Evolutionary conservation across 2,113 vertebrate species (phyloP).

Genomic region (Odontophorus gujanensis): DNA sequence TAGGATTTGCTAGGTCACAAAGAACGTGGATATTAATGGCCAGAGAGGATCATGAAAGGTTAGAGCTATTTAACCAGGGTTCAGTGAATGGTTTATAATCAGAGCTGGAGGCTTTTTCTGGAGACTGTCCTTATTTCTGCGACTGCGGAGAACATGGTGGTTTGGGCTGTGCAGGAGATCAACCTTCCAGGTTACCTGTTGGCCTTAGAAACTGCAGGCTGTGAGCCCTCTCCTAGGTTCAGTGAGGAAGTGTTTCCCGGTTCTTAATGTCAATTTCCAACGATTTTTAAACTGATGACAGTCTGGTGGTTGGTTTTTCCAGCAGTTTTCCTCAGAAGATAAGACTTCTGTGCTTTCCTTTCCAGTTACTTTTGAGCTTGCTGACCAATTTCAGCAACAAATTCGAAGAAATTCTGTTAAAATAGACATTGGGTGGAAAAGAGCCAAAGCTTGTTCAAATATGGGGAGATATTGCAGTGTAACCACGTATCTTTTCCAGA

Average conservation of each 20-base stretch:
- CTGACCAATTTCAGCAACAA: not conserved
- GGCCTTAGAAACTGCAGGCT: not conserved
- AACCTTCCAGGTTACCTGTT: not conserved
- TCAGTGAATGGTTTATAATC: not conserved
- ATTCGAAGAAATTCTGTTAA: not conserved
- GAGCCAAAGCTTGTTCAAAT: not conserved
- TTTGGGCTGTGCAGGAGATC: not conserved
- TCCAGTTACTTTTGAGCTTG: not conserved
- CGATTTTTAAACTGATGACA: not conserved
- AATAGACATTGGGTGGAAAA: not conserved
- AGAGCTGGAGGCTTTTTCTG: not conserved
- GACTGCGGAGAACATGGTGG: not conserved
- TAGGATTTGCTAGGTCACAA: not conserved
- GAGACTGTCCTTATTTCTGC: not conserved
- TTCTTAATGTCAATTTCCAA: not conserved
- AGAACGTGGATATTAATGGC: not conserved
- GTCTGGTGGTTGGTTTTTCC: not conserved
- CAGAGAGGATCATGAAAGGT: not conserved
- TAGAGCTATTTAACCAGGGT: not conserved
- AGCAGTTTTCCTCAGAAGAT: not conserved
- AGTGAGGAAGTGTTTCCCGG: not conserved
- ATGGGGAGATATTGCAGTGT: not conserved
- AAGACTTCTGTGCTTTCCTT: not conserved
- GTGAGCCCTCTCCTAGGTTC: not conserved
- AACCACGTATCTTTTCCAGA: conserved; percentile 72